Evolutionary conservation across 2,797 vertebrate species (phyloP).

Genomic region (Chelon labrosus): DNA sequence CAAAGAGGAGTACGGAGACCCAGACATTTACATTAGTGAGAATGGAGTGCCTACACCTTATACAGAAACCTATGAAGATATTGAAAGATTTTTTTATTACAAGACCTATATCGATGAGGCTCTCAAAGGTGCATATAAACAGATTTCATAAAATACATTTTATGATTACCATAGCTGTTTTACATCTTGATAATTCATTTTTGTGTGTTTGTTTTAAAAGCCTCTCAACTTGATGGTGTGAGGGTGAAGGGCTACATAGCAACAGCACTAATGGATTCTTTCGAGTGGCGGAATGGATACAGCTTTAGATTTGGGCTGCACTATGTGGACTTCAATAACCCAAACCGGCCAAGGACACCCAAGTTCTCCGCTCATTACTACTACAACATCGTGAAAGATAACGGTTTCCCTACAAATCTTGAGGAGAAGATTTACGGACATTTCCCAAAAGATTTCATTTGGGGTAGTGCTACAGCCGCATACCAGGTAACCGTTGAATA

Average conservation of each 20-base stretch:
- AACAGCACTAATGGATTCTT: slow-evolving; percentile 92
- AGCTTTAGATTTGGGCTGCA: slow-evolving; percentile 89
- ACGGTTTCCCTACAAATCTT: slow-evolving; percentile 89
- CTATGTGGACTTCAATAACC: slow-evolving; percentile 88
- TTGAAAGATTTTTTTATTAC: slow-evolving; percentile 87
- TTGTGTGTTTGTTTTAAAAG: slow-evolving; percentile 72
- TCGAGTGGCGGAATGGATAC: slow-evolving; percentile 93
- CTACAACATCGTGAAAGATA: slow-evolving; percentile 87
- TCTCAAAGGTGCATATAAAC: slow-evolving; percentile 89
- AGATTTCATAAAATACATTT: background rate
- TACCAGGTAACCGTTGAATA: slow-evolving; percentile 88
- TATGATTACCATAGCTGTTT: background rate
- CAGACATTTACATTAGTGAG: slow-evolving; percentile 91
- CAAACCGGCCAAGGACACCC: slow-evolving; percentile 87
- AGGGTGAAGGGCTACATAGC: slow-evolving; percentile 89
- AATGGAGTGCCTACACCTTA: slow-evolving; percentile 87
- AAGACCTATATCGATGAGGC: slow-evolving; percentile 95
- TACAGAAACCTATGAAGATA: slow-evolving; percentile 82
- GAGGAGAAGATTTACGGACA: slow-evolving; percentile 87
- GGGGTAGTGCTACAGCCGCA: slow-evolving; percentile 91
- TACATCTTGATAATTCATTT: background rate
- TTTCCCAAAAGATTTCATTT: slow-evolving; percentile 89
- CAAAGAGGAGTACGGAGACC: slow-evolving; percentile 92
- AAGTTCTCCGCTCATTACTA: slow-evolving; percentile 91
- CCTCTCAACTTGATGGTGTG: slow-evolving; percentile 89